Evolutionary conservation across 1,140 invertebrate genomes (phyloP).

Genomic region (Habropoda laboriosa): DNA sequence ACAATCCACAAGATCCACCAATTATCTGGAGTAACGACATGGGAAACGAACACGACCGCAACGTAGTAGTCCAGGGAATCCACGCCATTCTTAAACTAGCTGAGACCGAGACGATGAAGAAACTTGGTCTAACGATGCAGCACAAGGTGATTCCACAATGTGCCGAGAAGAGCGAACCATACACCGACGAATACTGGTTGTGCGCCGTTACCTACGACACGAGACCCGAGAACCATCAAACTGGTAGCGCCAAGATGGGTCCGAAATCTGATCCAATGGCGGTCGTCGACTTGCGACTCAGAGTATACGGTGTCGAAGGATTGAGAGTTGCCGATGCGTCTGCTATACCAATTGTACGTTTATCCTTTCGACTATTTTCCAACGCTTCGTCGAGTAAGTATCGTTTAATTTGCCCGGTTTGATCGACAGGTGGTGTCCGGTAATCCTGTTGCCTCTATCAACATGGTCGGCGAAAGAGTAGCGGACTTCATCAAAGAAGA

Average conservation of each 20-base stretch:
- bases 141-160: conserved; percentile 58
- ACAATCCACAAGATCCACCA: conserved; percentile 83
- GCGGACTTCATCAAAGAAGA: conserved; percentile 83
- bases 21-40: conserved; percentile 85
- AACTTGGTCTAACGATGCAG: conserved; percentile 62
- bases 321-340: conserved; percentile 81
- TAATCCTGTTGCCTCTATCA: conserved; percentile 80
- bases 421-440: conserved; percentile 75
- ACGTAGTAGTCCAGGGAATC: conserved; percentile 79
- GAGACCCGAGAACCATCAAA: conserved; percentile 83
- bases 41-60: conserved; percentile 74
- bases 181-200: conserved; percentile 83
- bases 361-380: neutral
- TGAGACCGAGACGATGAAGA: conserved; percentile 65
- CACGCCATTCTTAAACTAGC: conserved; percentile 67
- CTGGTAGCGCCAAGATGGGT: conserved; percentile 85
- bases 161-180: conserved; percentile 35
- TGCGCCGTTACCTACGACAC: conserved; percentile 80
- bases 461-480: conserved; percentile 84
- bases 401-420: neutral
- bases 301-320: conserved; percentile 78
- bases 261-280: conserved; percentile 72
- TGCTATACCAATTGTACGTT: conserved; percentile 73
- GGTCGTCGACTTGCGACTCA: conserved; percentile 81
- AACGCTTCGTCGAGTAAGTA: neutral